phyloP scores from a whole-genome alignment of 2,797 vertebrate species.

The Pseudomugil gertrudae region DNA sequence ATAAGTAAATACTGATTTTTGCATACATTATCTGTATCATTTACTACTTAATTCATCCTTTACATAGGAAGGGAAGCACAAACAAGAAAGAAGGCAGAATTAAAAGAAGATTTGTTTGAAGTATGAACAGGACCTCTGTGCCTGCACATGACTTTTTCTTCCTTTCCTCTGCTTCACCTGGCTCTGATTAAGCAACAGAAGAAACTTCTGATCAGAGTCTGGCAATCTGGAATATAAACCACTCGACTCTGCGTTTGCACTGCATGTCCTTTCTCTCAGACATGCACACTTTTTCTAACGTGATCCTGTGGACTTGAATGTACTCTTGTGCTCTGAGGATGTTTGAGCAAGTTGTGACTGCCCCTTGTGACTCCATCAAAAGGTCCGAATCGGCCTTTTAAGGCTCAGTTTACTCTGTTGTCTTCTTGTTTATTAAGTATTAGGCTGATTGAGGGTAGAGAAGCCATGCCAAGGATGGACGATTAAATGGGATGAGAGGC shows the following conservation, averaged over 20 bases:
- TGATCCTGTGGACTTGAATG: conserved; percentile 16
- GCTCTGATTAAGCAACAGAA: conserved; percentile 70
- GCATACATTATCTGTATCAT: background rate
- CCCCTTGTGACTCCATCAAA: conserved; percentile 9
- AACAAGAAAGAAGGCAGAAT: conserved; percentile 6
- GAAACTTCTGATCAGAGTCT: conserved; percentile 56
- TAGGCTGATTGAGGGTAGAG: conserved; percentile 2
- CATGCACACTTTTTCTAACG: background rate
- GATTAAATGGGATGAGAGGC: conserved; percentile 49
- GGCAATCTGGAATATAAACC: conserved; percentile 60
- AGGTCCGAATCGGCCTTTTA: no score
- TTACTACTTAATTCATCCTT: conserved; percentile 1
- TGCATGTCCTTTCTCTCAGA: conserved; percentile 23
- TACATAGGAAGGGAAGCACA: conserved; percentile 8
- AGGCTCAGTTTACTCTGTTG: conserved; percentile 7
- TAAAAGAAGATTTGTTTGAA: conserved; percentile 16
- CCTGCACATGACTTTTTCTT: conserved; percentile 41
- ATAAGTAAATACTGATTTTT: background rate
- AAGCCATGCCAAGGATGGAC: background rate
- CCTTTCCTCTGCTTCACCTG: conserved; percentile 66
- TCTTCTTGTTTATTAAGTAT: conserved; percentile 30
- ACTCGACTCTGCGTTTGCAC: conserved; percentile 40
- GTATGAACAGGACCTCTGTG: conserved; percentile 55
- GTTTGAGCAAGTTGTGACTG: conserved; percentile 8
- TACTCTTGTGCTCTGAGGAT: background rate